phyloP scores from a whole-genome alignment of 2,113 vertebrate genomes.

The Suricata suricatta region DNA sequence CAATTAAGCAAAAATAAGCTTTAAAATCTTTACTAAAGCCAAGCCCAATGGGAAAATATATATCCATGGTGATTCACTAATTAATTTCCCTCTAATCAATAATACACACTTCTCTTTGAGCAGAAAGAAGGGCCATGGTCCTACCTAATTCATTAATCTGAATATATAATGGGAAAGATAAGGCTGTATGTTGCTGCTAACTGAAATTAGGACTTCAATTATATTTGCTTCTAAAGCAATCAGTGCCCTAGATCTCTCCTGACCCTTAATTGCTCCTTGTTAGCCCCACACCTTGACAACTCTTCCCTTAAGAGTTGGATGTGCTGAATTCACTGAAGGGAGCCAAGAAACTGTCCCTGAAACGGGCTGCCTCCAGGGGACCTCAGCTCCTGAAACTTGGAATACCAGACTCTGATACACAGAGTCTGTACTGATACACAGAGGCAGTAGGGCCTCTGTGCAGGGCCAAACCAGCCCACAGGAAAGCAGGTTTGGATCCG shows the following conservation, averaged over 20 bases:
- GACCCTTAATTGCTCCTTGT: constrained; percentile 49
- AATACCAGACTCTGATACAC: constrained; percentile 54
- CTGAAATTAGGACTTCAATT: neutral
- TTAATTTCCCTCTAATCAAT: constrained; percentile 32
- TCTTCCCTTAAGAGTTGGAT: constrained; percentile 49
- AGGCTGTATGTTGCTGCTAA: neutral
- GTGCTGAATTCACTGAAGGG: constrained; percentile 22
- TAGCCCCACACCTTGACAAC: constrained; percentile 37
- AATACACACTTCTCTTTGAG: neutral
- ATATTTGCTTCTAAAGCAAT: constrained; percentile 15
- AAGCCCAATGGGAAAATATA: neutral
- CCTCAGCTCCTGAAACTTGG: constrained; percentile 60
- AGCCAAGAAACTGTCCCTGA: constrained; percentile 63
- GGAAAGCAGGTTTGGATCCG: constrained; percentile 74
- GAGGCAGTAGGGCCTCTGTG: constrained; percentile 62
- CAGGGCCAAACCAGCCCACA: constrained; percentile 50
- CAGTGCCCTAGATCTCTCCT: constrained; percentile 57
- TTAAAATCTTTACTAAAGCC: constrained; percentile 45
- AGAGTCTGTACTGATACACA: too few species aligned
- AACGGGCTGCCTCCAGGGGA: constrained; percentile 51
- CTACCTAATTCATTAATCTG: neutral
- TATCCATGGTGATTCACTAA: neutral
- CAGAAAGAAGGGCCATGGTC: neutral
- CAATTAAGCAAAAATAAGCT: constrained; percentile 26
- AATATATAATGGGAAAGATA: neutral